Conservation (phyloP, 2,888 invertebrate species). For the Lampropteryx suffumata region DNA sequence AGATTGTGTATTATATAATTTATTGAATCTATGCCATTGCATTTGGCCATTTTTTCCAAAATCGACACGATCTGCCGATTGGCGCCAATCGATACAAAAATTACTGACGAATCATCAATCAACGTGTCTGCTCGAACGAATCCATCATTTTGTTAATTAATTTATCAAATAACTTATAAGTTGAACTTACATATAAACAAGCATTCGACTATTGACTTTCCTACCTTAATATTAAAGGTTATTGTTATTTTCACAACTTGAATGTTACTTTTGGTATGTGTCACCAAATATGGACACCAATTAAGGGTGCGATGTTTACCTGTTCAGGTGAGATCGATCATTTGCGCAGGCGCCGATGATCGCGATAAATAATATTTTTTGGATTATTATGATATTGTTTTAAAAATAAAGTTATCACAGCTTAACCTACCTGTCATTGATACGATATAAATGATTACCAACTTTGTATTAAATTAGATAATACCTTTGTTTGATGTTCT, state of each 20-base stretch:
- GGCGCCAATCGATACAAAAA: constrained; percentile 45
- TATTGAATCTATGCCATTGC: too few relatives aligned
- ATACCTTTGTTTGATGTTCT: too few relatives aligned
- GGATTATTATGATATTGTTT: constrained; percentile 24
- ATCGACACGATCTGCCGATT: constrained; percentile 40
- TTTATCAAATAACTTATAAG: constrained; percentile 44
- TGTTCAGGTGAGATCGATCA: constrained; percentile 54
- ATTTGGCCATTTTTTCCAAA: background rate
- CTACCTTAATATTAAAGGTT: background rate
- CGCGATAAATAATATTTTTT: constrained; percentile 34
- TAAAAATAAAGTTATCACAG: constrained; percentile 4
- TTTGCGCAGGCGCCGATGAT: constrained; percentile 52
- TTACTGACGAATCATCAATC: constrained; percentile 72
- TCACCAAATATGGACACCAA: constrained; percentile 47
- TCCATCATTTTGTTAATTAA: constrained; percentile 64
- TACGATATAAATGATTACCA: too few relatives aligned
- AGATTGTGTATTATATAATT: too few relatives aligned
- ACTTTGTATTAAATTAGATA: too few relatives aligned
- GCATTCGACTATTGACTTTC: constrained; percentile 33
- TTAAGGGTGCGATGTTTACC: constrained; percentile 51
- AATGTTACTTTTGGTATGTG: constrained; percentile 24
- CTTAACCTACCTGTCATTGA: too few relatives aligned
- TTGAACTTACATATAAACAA: constrained; percentile 15
- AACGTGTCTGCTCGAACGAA: constrained; percentile 46
- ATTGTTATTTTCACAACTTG: background rate